Evolutionary conservation across 2,888 invertebrate genomes (phyloP).

Genomic region (Melanostoma mellinum): DNA sequence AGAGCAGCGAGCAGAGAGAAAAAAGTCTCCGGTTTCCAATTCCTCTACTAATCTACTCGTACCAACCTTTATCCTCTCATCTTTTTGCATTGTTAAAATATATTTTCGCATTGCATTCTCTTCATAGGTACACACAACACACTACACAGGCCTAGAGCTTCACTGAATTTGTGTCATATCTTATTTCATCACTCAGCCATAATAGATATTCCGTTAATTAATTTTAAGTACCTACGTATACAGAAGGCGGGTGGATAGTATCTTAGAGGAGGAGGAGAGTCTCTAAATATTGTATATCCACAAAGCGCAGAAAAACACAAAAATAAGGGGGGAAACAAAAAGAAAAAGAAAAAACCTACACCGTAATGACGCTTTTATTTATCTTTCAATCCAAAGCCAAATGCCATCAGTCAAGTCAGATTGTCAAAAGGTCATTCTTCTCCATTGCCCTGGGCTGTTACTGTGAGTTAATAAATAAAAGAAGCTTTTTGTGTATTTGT

Average conservation of each 20-base stretch:
- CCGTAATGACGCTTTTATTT: conserved; percentile 40
- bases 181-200: conserved; percentile 57
- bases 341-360: not conserved
- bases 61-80: not conserved
- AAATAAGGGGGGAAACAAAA: not conserved
- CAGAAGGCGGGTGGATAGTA: not conserved
- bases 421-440: conserved; percentile 69
- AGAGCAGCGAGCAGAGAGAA: not conserved
- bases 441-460: conserved; percentile 2
- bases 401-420: conserved; percentile 70
- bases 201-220: conserved; percentile 56
- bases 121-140: conserved; percentile 7
- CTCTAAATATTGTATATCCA: not conserved
- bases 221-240: conserved; percentile 40
- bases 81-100: conserved; percentile 3
- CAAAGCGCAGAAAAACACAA: not conserved
- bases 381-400: conserved; percentile 50
- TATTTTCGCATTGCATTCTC: conserved; percentile 33
- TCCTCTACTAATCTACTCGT: not conserved
- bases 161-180: conserved; percentile 38
- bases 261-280: not conserved
- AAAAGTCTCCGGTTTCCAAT: conserved; percentile 4
- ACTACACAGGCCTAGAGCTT: conserved; percentile 13
- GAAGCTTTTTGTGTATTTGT: conserved; percentile 28
- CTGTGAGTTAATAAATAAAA: conserved; percentile 54